phyloP scores from a whole-genome alignment of 2,888 invertebrate genomes.

The Enoplolaimus lenunculus region DNA sequence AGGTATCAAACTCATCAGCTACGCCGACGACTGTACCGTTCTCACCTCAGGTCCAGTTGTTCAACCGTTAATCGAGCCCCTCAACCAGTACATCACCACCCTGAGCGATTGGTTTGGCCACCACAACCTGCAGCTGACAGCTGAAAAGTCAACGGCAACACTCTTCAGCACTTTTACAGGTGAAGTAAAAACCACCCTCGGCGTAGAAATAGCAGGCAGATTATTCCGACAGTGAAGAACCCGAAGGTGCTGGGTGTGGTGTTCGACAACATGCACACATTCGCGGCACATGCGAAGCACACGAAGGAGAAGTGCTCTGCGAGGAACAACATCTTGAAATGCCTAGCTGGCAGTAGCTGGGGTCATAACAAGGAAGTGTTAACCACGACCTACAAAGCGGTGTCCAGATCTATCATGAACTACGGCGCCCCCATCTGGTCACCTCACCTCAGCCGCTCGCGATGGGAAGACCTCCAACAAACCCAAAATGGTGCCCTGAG shows the following conservation, averaged over 20 bases:
- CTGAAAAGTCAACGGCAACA: conserved; percentile 2
- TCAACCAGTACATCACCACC: neutral
- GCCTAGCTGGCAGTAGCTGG: too few relatives aligned
- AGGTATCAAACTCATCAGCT: neutral
- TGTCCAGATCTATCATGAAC: too few relatives aligned
- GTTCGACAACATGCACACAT: neutral
- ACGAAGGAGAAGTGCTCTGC: too few relatives aligned
- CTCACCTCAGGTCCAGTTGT: neutral
- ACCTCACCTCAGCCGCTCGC: too few relatives aligned
- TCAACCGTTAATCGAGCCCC: neutral
- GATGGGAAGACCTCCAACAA: too few relatives aligned
- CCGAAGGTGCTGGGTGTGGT: neutral
- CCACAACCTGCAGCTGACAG: neutral
- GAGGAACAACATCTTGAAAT: too few relatives aligned
- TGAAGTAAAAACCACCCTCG: neutral
- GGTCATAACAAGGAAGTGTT: too few relatives aligned
- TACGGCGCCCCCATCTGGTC: too few relatives aligned
- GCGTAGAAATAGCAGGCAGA: neutral
- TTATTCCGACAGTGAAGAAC: neutral
- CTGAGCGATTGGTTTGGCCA: neutral
- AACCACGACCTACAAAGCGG: too few relatives aligned
- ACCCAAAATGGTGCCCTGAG: too few relatives aligned
- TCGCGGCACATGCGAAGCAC: neutral
- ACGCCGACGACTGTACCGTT: conserved; percentile 7
- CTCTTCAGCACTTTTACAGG: conserved; percentile 6